Evolutionary conservation across 2,113 vertebrate species (phyloP).

Genomic region (Macaca nemestrina): DNA sequence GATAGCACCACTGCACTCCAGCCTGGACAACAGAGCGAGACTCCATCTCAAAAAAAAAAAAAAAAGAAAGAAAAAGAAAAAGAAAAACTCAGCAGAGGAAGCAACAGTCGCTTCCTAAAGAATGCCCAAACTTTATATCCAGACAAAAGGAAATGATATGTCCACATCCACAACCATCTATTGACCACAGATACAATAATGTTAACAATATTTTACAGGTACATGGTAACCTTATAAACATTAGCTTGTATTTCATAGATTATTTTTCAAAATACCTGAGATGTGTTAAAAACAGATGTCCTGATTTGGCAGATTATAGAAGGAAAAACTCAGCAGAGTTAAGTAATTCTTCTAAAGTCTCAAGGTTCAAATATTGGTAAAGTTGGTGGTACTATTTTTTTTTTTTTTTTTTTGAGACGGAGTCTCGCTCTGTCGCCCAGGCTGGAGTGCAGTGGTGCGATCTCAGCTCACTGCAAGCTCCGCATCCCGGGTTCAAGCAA

Average conservation of each 20-base stretch:
- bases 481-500: no score
- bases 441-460: no score
- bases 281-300: background rate
- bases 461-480: no score
- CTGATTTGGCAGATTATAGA: background rate
- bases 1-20: no score
- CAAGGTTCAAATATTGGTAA: conserved; percentile 9
- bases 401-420: no score
- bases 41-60: no score
- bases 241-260: conserved; percentile 21
- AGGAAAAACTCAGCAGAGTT: background rate
- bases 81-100: background rate
- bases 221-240: background rate
- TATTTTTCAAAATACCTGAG: background rate
- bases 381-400: background rate
- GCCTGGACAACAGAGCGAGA: no score
- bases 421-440: no score
- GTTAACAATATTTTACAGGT: background rate
- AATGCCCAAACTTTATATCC: background rate
- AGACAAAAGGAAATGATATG: background rate
- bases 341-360: background rate
- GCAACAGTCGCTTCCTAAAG: background rate
- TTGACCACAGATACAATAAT: background rate
- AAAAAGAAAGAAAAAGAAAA: no score
- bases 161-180: background rate